Base-by-base conservation (phyloP, 2,888 invertebrate genomes). In the Heliconius charithonia region DNA sequence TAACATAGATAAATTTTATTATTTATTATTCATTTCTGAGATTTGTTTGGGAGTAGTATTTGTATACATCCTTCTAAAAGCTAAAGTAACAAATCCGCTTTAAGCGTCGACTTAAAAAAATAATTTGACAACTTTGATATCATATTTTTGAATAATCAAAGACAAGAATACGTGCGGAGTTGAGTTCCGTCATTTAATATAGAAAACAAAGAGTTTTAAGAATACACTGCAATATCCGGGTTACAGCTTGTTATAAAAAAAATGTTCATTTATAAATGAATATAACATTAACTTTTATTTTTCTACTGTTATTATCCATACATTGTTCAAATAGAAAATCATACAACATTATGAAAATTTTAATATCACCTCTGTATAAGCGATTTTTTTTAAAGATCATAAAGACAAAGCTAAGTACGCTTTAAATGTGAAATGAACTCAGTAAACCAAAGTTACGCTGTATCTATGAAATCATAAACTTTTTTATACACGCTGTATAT, bases 391-490 rank as follows among this genome's bases (percentile, higher is more conserved):
- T 63, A 27, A 22, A 73, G 62, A 63, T 41, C 74, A 41, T 74
- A 65, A 74, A 65, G 27, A 74, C 62, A 22, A 74, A 63, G 41
- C 19, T 25, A 62, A 74, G 63, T 41, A 62, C 63, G 62, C 62
- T 74, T 74, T 74, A 74, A 74, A 74, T 41, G 65, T 65, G 45
- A 65, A 74, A 74, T 74, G 65, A 65, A 45, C 45, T 29, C 74
- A 65, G 1, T 65, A 65, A 63, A 74, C 63, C 63, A 45, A 45
- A 65, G 27, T 74, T 29, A 65, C 22, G 27, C 9, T 19, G 59
- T 72, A 37, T 3, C 22, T 59, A 32, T 16, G 25, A 16, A 29
- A 71, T 19, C 12, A 32, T 56, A 71, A 56, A 3, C n/a, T n/a
- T 59, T 72, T 70, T 51, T 29, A 51, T 45, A 27, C 51, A 70